phyloP scores from a whole-genome alignment of 2,797 vertebrate species.

The Heliangelus exortis region DNA sequence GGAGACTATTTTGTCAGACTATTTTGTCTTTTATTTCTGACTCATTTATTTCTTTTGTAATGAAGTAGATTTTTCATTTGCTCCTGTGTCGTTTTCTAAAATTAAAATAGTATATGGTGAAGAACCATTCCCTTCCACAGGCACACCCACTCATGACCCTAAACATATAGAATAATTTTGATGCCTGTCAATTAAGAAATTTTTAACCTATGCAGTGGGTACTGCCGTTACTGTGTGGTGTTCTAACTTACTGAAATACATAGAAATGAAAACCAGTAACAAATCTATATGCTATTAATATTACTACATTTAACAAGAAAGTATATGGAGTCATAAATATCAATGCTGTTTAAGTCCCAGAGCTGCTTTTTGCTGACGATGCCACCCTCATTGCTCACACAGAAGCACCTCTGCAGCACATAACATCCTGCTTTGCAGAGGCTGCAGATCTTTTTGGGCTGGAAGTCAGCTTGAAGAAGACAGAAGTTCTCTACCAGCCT shows the following conservation, averaged over 20 bases:
- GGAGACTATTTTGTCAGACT: not conserved
- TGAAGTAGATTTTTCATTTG: not conserved
- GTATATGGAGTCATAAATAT: not conserved
- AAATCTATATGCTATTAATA: not conserved
- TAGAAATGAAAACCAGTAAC: not conserved
- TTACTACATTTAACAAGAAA: not conserved
- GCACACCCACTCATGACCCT: not conserved
- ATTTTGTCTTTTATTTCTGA: not conserved
- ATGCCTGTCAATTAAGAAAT: not conserved
- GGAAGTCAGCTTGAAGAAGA: no score
- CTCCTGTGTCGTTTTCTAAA: not conserved
- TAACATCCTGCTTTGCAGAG: no score
- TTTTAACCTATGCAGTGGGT: not conserved
- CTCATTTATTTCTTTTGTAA: not conserved
- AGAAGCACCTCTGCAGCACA: no score
- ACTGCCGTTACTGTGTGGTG: not conserved
- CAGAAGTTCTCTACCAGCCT: no score
- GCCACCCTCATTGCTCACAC: no score
- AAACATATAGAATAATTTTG: not conserved
- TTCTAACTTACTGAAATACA: not conserved
- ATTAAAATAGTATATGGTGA: not conserved
- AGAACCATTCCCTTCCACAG: not conserved
- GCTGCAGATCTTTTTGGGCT: no score
- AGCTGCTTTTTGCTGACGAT: no score
- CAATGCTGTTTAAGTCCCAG: not conserved